Percentiles rank a stretch among this genome's conserved stretches.
phyloP scores from a whole-genome alignment of 2,113 vertebrate species.

The Pomatorhinus ruficollis region DNA sequence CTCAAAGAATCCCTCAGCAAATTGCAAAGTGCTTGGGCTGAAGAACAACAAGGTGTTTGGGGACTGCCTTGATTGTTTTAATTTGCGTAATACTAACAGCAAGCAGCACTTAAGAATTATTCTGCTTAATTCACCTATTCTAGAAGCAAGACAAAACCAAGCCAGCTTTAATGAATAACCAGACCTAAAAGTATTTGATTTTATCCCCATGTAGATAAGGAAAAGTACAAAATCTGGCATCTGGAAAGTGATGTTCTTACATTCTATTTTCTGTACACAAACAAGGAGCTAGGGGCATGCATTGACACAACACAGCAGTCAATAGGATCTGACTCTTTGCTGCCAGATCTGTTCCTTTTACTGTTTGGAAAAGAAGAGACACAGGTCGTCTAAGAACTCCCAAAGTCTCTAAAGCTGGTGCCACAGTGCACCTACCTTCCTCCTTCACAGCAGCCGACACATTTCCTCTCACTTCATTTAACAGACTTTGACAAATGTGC shows the following conservation, averaged over 20 bases:
- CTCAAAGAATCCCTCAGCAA: slow-evolving; percentile 43
- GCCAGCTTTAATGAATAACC: neutral
- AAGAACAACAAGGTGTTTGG: neutral
- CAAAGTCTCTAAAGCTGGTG: neutral
- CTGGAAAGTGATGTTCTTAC: neutral
- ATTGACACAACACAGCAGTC: neutral
- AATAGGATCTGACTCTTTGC: neutral
- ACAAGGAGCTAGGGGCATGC: neutral
- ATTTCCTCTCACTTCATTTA: neutral
- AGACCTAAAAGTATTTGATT: neutral
- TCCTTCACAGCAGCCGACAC: neutral
- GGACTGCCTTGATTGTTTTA: slow-evolving; percentile 35
- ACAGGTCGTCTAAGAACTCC: neutral
- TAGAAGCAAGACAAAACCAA: neutral
- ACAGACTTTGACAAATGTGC: neutral
- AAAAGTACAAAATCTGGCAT: neutral
- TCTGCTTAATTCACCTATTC: neutral
- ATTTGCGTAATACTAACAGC: slow-evolving; percentile 3
- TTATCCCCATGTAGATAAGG: neutral
- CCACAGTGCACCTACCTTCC: neutral
- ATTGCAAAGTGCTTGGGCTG: neutral
- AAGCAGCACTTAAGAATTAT: neutral
- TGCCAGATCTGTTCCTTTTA: neutral
- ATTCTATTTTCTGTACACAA: neutral
- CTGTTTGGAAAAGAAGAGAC: neutral